Evolutionary conservation across 1,140 invertebrate species (phyloP), one percentile per base, ranked within the genome.

Genomic region (Drosophila arizonae): DNA sequence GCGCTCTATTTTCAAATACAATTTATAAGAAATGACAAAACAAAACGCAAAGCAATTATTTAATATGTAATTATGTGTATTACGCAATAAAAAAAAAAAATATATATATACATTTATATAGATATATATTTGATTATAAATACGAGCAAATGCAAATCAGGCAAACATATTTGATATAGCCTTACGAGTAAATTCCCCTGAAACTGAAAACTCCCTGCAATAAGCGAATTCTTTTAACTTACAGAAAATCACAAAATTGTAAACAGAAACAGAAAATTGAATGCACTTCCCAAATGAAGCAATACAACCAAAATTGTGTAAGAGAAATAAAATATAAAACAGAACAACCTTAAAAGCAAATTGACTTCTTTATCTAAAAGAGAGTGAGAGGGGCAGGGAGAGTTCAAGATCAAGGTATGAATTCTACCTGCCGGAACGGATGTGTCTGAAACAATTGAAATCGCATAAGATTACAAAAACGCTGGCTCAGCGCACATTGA

Each of bases 1-100:
- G 81, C 81, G 84, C 84, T 60, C 57, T 88, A 88, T 88, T 89
- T 88, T 88, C 74, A 88, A 77, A 89, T 78, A 89, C 70, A 67
- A 79, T 87, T 88, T 84, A 64, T 88, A 88, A 72, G 80, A 88
- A 87, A 84, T 70, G 73, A 80, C 81, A 79, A 77, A 46, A 63
- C 46, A 51, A 73, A 73, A 82, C 78, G 85, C 84, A 88, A 88
- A 88, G 84, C 80, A 88, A 88, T 88, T 87, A 87, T 87, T 87
- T 79, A 88, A 88, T 88, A 82, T 86, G 74, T 85, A 86, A 85
- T 81, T 79, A 79, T 67, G 56, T 84, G 85, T 80, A 88, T 80
- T 81, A 80, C 74, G 71, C 72, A 79, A 85, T 78, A 84, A 6
- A 74, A 66, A 63, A 46, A 9, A 52, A 17, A 17, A 17, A 50